These are phyloP conservation scores for Lacerta agilis DNA, from an alignment of 2,797 vertebrate species.

Conservation along the genomic window DNA sequence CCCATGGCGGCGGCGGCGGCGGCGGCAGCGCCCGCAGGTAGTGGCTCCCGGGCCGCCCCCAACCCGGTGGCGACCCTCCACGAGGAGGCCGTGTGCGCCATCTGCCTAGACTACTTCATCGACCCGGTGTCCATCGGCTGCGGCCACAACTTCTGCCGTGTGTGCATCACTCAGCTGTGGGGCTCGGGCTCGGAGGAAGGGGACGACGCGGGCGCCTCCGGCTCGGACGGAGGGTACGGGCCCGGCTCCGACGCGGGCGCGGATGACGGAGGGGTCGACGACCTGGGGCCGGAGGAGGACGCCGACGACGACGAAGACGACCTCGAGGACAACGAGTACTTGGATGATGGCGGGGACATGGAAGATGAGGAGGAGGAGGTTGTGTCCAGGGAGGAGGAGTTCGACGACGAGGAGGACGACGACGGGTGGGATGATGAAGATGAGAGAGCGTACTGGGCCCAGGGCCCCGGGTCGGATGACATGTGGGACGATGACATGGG, in stretches of 20 bases:
- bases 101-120: slow-evolving; percentile 78
- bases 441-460: slow-evolving; percentile 61
- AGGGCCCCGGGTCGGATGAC: slow-evolving; percentile 70
- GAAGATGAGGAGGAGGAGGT: slow-evolving; percentile 73
- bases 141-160: slow-evolving; percentile 78
- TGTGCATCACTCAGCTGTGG: slow-evolving; percentile 77
- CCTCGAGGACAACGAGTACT: slow-evolving; percentile 68
- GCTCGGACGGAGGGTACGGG: slow-evolving; percentile 53
- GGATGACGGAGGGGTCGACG: slow-evolving; percentile 61
- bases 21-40: neutral
- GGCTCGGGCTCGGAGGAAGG: slow-evolving; percentile 64
- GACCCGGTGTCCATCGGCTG: slow-evolving; percentile 80
- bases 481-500: slow-evolving; percentile 22
- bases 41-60: neutral
- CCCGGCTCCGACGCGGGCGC: slow-evolving; percentile 56
- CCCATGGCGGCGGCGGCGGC: neutral
- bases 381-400: slow-evolving; percentile 52
- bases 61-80: slow-evolving; percentile 77
- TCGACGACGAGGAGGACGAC: slow-evolving; percentile 41
- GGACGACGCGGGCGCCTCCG: slow-evolving; percentile 38
- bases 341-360: slow-evolving; percentile 64
- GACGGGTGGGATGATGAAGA: slow-evolving; percentile 60
- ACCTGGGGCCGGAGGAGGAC: slow-evolving; percentile 70
- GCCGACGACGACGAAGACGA: slow-evolving; percentile 70
- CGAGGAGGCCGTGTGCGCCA: slow-evolving; percentile 78